These are phyloP conservation scores for Choreutis nemorana DNA, from an alignment of 2,888 invertebrate genomes.

Conservation along the genomic window DNA sequence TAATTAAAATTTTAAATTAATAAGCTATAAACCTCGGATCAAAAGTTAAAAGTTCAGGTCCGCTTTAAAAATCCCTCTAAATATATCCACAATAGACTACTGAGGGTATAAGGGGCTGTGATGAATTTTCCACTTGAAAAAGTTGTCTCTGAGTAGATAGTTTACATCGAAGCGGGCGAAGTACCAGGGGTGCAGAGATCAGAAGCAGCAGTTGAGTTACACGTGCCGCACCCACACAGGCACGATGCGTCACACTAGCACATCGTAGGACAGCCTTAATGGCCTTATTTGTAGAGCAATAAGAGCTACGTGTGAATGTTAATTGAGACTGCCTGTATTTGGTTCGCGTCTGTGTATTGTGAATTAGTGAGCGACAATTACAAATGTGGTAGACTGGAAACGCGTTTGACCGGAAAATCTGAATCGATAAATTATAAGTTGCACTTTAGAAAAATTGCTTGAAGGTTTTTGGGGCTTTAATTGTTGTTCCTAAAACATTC, in stretches of 20 bases:
- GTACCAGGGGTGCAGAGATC: constrained; percentile 32
- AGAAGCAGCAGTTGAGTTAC: constrained; percentile 23
- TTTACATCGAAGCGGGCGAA: constrained; percentile 37
- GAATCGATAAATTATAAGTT: too few species aligned
- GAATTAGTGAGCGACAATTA: constrained; percentile 23
- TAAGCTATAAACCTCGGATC: constrained; percentile 11
- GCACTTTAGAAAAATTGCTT: too few species aligned
- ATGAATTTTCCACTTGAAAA: constrained; percentile 43
- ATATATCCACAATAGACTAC: too few species aligned
- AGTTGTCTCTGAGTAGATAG: constrained; percentile 45
- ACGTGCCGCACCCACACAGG: constrained; percentile 42
- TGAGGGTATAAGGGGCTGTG: too few species aligned
- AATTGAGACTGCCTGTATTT: too few species aligned
- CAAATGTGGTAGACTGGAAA: constrained; percentile 45
- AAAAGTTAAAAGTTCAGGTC: too few species aligned
- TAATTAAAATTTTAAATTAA: constrained; percentile 3
- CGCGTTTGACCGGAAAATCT: constrained; percentile 44
- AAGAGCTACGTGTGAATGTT: too few species aligned
- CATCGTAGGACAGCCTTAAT: constrained; percentile 1
- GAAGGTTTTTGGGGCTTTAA: too few species aligned
- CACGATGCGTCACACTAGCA: constrained; percentile 7
- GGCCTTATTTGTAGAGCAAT: not conserved
- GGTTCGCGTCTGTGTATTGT: constrained; percentile 17
- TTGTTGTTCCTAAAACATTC: too few species aligned
- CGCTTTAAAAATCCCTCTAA: too few species aligned